Base-by-base conservation (phyloP, 2,113 vertebrate genomes). In the Cavia porcellus region DNA sequence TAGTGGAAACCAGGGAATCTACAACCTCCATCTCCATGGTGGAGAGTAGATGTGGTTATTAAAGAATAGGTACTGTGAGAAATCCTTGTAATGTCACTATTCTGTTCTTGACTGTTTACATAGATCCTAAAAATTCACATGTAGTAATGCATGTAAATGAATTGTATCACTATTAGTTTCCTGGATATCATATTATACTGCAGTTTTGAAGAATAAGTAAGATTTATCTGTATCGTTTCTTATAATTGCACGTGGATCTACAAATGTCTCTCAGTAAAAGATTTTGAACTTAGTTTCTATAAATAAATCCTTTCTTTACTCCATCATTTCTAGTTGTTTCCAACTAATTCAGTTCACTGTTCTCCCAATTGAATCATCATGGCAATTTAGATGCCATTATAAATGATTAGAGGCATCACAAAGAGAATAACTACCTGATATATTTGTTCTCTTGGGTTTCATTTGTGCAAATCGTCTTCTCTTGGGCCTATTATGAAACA, bases 381-480 rank as follows among this genome's bases (percentile, higher is more conserved):
- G 32, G 35, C 64, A 87, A 42, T 19, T 75, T 87, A 89, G 24
- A 61, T 30, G 32, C 74, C 10, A 72, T 81, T 81, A 80, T 61
- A 52, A 92, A 61, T 88, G 75, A 85, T 19, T 91, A 38, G n/a
- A 55, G 11, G 19, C 61, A 77, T 92, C 84, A 66, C 70, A 85
- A 94, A 89, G 70, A 92, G 24, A 42, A 93, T 47, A 90, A 85
- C 92, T 95, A 95, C 12, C 47, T 91, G 89, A 20, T 86, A 32
- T 64, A 52, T 86, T 96, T 95, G 32, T 86, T 90, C 72, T 93
- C 87, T 22, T 72, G 93, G 25, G 77, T 95, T 89, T 96, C 77
- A 81, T 92, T 86, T 95, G 72, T 62, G 32, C 74, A 89, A 94
- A 95, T 86, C 93, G 32, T 62, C 74, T 89, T 91, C 50, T 92